phyloP scores from a whole-genome alignment of 2,888 invertebrate species.

The Merodon equestris region DNA sequence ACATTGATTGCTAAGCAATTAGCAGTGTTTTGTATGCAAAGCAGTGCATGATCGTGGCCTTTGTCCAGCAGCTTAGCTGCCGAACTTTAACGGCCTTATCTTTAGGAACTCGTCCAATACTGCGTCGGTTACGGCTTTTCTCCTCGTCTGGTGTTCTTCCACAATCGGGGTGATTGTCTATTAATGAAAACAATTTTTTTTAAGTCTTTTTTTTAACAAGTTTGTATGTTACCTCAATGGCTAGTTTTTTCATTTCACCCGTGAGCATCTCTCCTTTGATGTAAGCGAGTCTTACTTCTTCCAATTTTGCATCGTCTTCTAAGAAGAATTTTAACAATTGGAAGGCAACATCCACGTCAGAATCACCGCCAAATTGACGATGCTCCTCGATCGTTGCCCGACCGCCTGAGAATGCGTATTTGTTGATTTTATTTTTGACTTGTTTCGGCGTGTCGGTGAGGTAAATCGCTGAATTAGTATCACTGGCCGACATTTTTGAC shows the following conservation, averaged over 20 bases:
- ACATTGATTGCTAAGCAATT: slow-evolving; percentile 20
- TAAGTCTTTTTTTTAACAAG: not conserved
- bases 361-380: slow-evolving; percentile 93
- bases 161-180: slow-evolving; percentile 87
- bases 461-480: slow-evolving; percentile 94
- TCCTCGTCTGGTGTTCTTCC: slow-evolving; percentile 88
- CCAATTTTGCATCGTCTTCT: slow-evolving; percentile 93
- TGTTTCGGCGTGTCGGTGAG: slow-evolving; percentile 97
- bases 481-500: slow-evolving; percentile 99
- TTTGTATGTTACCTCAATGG: slow-evolving; percentile 82
- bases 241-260: slow-evolving; percentile 95
- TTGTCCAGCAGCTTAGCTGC: slow-evolving; percentile 65
- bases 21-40: no score
- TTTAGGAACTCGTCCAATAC: slow-evolving; percentile 90
- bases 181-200: not conserved
- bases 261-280: slow-evolving; percentile 90
- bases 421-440: slow-evolving; percentile 97
- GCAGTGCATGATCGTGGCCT: no score
- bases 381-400: slow-evolving; percentile 96
- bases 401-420: slow-evolving; percentile 99
- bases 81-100: slow-evolving; percentile 86
- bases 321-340: slow-evolving; percentile 97
- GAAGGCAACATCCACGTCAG: slow-evolving; percentile 96
- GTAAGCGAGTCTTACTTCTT: slow-evolving; percentile 81
- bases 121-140: slow-evolving; percentile 91